A percentile compares a stretch with the other conserved stretches of the same genome.
phyloP scores from a whole-genome alignment of 2,888 invertebrate genomes.

The Drosophila ochracea region DNA sequence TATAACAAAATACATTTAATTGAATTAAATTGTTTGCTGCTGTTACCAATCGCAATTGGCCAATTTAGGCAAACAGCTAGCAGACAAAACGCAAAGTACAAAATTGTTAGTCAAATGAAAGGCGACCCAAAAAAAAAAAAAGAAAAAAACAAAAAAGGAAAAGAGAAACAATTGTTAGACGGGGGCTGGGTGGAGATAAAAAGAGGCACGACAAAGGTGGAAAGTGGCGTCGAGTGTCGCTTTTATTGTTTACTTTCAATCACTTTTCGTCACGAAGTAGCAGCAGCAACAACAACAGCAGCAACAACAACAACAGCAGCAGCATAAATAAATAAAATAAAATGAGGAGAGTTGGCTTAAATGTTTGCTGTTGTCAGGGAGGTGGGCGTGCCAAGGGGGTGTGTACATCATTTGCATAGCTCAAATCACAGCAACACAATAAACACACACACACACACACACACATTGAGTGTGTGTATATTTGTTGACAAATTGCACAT shows the following conservation, averaged over 20 bases:
- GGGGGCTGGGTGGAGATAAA: slow-evolving; percentile 8
- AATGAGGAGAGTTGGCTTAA: slow-evolving; percentile 39
- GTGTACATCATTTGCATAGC: slow-evolving; percentile 69
- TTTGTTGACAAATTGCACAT: slow-evolving; percentile 84
- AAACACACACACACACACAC: slow-evolving; percentile 8
- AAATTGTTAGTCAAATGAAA: slow-evolving; percentile 77
- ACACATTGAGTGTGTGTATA: slow-evolving; percentile 65
- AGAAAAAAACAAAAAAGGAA: slow-evolving; percentile 15
- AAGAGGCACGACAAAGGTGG: slow-evolving; percentile 58
- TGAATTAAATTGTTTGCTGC: slow-evolving; percentile 83
- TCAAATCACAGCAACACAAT: slow-evolving; percentile 64
- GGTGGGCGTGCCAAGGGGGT: slow-evolving; percentile 21
- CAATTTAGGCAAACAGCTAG: slow-evolving; percentile 76
- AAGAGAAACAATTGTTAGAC: not conserved
- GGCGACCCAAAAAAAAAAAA: slow-evolving; percentile 36
- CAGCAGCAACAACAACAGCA: slow-evolving; percentile 10
- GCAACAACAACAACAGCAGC: slow-evolving; percentile 20
- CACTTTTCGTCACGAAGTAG: slow-evolving; percentile 84
- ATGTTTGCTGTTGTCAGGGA: slow-evolving; percentile 23
- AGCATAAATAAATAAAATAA: slow-evolving; percentile 73
- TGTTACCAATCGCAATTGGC: slow-evolving; percentile 82
- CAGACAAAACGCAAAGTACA: slow-evolving; percentile 71
- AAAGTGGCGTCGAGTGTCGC: slow-evolving; percentile 76
- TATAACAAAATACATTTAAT: slow-evolving; percentile 68
- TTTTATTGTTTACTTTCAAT: slow-evolving; percentile 84